These are phyloP conservation scores for Graphium colonna DNA, from an alignment of 2,888 invertebrate genomes.

Conservation along the genomic window DNA sequence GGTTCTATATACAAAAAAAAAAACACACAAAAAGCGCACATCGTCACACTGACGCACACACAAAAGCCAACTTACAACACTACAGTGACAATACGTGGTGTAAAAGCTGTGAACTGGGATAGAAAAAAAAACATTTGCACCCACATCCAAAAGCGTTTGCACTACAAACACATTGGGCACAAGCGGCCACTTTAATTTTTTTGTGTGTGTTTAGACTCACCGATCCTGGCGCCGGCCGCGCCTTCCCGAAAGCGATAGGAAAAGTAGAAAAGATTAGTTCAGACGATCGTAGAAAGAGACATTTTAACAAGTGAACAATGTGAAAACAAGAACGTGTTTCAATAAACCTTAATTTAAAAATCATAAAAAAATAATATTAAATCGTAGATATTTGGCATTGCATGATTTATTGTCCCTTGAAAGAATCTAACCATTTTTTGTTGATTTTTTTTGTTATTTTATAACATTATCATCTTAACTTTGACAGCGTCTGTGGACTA, in stretches of 20 bases:
- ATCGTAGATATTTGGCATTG: too few species aligned
- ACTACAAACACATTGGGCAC: constrained; percentile 30
- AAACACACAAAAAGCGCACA: constrained; percentile 24
- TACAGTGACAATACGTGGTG: constrained; percentile 11
- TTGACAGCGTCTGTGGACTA: too few species aligned
- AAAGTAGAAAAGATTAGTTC: constrained; percentile 51
- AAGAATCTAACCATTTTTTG: too few species aligned
- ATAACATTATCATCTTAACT: too few species aligned
- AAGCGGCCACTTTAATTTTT: constrained; percentile 43
- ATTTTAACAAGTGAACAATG: neutral
- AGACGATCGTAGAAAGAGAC: constrained; percentile 28
- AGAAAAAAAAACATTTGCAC: constrained; percentile 38
- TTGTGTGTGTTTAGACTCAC: constrained; percentile 66
- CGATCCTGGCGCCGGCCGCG: constrained; percentile 83
- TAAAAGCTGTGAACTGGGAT: constrained; percentile 29
- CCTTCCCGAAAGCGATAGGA: constrained; percentile 67
- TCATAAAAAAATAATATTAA: too few species aligned
- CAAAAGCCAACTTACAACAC: constrained; percentile 15
- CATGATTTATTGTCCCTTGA: too few species aligned
- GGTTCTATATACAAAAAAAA: neutral
- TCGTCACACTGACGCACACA: constrained; percentile 20
- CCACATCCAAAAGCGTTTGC: constrained; percentile 53
- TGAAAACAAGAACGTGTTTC: too few species aligned
- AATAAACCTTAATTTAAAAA: too few species aligned
- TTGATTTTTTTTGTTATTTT: too few species aligned